Conservation (phyloP, 2,113 vertebrate species). For the Nestor notabilis region DNA sequence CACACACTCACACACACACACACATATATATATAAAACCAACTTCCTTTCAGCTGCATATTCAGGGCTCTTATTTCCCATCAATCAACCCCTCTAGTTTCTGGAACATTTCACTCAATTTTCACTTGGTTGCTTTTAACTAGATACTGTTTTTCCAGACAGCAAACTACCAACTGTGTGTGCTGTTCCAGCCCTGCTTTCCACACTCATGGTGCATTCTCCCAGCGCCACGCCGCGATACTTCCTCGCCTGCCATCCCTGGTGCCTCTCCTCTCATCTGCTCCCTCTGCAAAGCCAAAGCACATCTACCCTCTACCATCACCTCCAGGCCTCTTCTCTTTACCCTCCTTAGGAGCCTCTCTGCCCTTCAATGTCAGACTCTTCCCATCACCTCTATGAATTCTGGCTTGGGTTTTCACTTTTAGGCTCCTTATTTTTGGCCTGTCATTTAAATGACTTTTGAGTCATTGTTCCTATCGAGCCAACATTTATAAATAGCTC, state of each 20-base stretch:
- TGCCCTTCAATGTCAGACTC: not conserved
- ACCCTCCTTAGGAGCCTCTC: not conserved
- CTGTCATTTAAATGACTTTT: slow-evolving; percentile 16
- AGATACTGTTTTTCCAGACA: not conserved
- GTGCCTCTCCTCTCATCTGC: not conserved
- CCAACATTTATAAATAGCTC: slow-evolving; percentile 37
- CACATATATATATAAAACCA: not conserved
- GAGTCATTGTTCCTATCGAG: slow-evolving; percentile 23
- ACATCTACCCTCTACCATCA: not conserved
- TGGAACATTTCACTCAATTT: not conserved
- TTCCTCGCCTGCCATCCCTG: not conserved
- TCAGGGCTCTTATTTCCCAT: not conserved
- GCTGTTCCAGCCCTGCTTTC: not conserved
- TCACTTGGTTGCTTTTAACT: not conserved
- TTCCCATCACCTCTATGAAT: not conserved
- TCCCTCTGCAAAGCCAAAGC: not conserved
- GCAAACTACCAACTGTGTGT: not conserved
- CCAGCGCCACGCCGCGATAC: not conserved
- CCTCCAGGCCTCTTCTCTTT: not conserved
- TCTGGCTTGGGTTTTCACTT: not conserved
- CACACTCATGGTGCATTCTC: not conserved
- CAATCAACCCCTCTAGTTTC: not conserved
- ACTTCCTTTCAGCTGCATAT: not conserved
- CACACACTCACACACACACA: not conserved
- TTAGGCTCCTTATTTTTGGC: slow-evolving; percentile 11